These are phyloP conservation scores for Cynopterus brachyotis DNA, from an alignment of 2,113 vertebrate genomes.

Conservation along the genomic window DNA sequence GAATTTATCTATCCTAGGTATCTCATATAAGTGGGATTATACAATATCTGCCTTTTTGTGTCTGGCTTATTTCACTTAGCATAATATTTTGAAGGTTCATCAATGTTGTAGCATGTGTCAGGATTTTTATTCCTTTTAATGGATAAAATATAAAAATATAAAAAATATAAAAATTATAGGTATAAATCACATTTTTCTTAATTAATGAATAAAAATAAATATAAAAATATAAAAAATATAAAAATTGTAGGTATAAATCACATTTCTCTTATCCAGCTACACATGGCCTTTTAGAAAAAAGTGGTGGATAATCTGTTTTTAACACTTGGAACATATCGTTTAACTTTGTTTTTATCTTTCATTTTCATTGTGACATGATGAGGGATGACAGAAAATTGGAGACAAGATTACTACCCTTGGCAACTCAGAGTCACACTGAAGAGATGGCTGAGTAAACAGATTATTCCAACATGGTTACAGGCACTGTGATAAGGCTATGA, in stretches of 20 bases:
- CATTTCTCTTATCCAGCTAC: background rate
- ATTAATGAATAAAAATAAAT: no score
- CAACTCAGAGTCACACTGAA: background rate
- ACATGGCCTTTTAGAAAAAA: background rate
- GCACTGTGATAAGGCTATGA: fast-evolving
- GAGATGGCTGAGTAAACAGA: background rate
- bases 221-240: no score
- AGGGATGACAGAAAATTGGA: background rate
- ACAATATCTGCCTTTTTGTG: background rate
- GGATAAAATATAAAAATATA: no score
- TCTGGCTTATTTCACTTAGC: background rate
- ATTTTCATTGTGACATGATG: background rate
- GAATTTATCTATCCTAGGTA: background rate
- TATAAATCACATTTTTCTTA: background rate
- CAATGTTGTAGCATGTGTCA: background rate
- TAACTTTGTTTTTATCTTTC: background rate
- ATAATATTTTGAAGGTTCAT: background rate
- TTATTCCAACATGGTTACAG: background rate
- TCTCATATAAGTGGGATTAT: background rate
- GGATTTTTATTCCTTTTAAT: background rate
- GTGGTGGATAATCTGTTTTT: background rate
- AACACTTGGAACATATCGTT: background rate
- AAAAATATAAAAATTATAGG: no score
- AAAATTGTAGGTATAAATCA: background rate
- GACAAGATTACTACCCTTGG: background rate